Base-by-base conservation (phyloP, 1,140 invertebrate species). In the Pomphorhynchus laevis region DNA sequence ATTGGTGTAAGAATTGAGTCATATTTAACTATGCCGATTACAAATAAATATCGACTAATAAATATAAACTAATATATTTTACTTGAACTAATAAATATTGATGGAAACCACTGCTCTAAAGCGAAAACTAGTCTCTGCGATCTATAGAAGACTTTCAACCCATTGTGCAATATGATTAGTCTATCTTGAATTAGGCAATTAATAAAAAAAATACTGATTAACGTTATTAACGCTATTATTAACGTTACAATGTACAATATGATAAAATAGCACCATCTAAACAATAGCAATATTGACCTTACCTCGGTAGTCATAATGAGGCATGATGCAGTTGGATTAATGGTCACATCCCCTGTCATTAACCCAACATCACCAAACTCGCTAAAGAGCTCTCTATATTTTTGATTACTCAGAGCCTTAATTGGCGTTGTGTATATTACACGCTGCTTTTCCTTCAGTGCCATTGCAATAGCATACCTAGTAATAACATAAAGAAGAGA, bases 391-490 rank as follows among this genome's bases (percentile, higher is more conserved):
- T 99, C 89, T 49, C 86, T 64, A 56, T 86, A 98, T 51, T 99
- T 99, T 58, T 99, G 89, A 65, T 99, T 99, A 49, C 82, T 93
- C 16, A 99, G 55, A 4, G 89, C 89, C 63, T 99, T 99, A 42
- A 98, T 98, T 2, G 89, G 89, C 31, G 89, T 91, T 16, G 89
- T 99, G 52, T 99, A 99, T 49, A 99, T 95, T 0, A 98, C 86
- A 50, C 86, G 55, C 52, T 75, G 72, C 47, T 70, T 71, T 46
- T 67, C 62, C 16, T 58, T 53, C 22, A 74, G 50, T 1, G 68
- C 70, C 57, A 64, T 62, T 2, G 69, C 69, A 47, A 71, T 69
- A 2, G 68, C 64, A 57, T 70, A 70, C n/a, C n/a, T n/a, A n/a
- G 31, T 63, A 66, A 44, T 27, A 55, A 48, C 5, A 42, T 9